phyloP scores from a whole-genome alignment of 2,797 vertebrate species.

The Taenioides sp. region DNA sequence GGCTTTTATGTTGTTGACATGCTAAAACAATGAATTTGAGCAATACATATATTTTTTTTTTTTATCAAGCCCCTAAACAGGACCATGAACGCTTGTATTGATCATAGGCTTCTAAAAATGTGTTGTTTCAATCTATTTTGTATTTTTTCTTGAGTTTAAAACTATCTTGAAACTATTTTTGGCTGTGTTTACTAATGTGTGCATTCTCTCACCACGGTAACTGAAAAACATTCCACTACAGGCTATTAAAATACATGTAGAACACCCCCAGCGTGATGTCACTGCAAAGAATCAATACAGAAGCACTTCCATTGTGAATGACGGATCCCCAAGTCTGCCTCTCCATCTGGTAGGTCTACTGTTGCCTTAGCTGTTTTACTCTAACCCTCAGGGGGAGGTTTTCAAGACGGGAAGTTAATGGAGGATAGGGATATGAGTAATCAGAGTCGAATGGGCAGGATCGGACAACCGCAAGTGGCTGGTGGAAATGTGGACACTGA shows the following conservation, averaged over 20 bases:
- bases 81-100: too few relatives aligned
- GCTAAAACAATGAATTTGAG: not conserved
- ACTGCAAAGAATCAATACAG: slow-evolving; percentile 22
- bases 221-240: too few relatives aligned
- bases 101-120: too few relatives aligned
- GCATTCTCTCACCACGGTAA: too few relatives aligned
- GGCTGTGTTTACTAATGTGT: too few relatives aligned
- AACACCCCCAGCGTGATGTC: too few relatives aligned
- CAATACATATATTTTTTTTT: not conserved
- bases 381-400: slow-evolving; percentile 41
- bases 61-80: too few relatives aligned
- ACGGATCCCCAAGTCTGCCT: slow-evolving; percentile 46
- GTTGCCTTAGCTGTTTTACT: slow-evolving; percentile 62
- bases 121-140: too few relatives aligned
- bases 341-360: slow-evolving; percentile 66
- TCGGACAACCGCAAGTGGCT: slow-evolving; percentile 75
- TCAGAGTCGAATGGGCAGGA: slow-evolving; percentile 75
- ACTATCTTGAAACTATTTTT: too few relatives aligned
- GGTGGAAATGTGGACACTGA: slow-evolving; percentile 73
- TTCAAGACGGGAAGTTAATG: slow-evolving; percentile 64
- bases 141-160: too few relatives aligned
- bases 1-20: not conserved
- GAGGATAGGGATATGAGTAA: slow-evolving; percentile 78
- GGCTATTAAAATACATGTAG: too few relatives aligned
- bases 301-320: slow-evolving; percentile 35